Percentiles rank a stretch among this genome's conserved stretches.
These are phyloP conservation scores for Lepus europaeus DNA, from an alignment of 2,113 vertebrate genomes.

Conservation along the genomic window DNA sequence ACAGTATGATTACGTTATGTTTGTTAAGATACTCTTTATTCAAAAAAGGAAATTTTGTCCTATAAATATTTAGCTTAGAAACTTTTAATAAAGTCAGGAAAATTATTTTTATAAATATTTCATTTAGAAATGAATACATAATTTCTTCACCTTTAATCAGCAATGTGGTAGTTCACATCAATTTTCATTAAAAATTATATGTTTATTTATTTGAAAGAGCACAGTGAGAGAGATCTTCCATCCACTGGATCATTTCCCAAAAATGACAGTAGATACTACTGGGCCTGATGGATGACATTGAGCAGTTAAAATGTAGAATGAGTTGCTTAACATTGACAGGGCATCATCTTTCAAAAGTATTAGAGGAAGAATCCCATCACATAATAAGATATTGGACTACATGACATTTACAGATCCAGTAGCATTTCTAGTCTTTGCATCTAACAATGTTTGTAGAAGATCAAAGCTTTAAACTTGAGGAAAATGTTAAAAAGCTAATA, in stretches of 20 bases:
- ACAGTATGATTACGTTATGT: not conserved
- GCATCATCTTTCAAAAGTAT: conserved; percentile 50
- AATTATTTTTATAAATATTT: not conserved
- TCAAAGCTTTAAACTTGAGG: not conserved
- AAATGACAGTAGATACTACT: not conserved
- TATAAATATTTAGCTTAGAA: not conserved
- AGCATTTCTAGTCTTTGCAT: not conserved
- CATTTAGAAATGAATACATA: not conserved
- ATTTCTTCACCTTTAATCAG: not conserved
- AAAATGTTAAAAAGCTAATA: not conserved
- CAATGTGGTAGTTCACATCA: not conserved
- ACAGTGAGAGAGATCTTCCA: too few species aligned
- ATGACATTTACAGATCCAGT: not conserved
- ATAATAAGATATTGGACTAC: not conserved
- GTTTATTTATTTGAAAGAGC: too few species aligned
- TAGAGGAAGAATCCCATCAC: not conserved
- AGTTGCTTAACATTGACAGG: conserved; percentile 15
- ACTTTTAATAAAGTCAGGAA: not conserved
- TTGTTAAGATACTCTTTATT: not conserved
- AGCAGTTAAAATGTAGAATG: conserved; percentile 7
- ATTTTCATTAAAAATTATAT: not conserved
- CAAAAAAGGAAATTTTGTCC: not conserved
- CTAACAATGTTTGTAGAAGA: not conserved
- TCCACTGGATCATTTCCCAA: too few species aligned
- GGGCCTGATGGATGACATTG: not conserved